Base-by-base conservation (phyloP, 2,888 invertebrate species). In the Zygaena filipendulae region DNA sequence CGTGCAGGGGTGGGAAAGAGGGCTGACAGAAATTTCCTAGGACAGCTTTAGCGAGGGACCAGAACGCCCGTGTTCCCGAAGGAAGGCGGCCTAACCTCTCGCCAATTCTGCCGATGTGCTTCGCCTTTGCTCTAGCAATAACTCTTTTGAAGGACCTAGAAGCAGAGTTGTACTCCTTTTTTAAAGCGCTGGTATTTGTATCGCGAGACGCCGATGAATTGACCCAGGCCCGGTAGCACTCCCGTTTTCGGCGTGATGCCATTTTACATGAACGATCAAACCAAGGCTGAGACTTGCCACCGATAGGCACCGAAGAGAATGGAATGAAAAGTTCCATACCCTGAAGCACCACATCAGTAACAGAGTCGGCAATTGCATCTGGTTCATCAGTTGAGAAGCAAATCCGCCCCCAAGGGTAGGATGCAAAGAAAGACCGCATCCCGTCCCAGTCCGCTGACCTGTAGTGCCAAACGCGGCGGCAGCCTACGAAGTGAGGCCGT, bases 261-360 rank as follows among this genome's bases (percentile, higher is more conserved):
- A 16, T 4, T 18, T 11, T 28, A 11, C 23, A 28, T n/a, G 18
- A 13, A 16, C 23, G 22, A 11, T 16, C 16, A 10, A 29, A 39
- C 35, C 31, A 37, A 3, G 33, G 33, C 1, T 19, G 29, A 25
- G 31, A 13, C 22, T 35, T 35, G 12, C 16, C 13, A 10, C 25
- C 30, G 2, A 13, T 2, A 3, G 29, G 11, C 4, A 38, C 16
- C 10, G 30, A 34, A 11, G 29, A 24, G 20, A 27, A 28, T 11
- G 23, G 22, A 14, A 29, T 33, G 19, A 32, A 38, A 21, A 24
- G 29, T 11, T 32, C 34, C 33, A 38, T 38, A 7, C 3, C 35
- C 18, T 29, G 35, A 12, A 13, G 27, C 1, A 38, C n/a, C 14
- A 38, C 33, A 13, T 28, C 32, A 2, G 30, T 14, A n/a, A 35